Evolutionary conservation across 2,797 vertebrate genomes (phyloP).

Genomic region (Chiloscyllium punctatum): DNA sequence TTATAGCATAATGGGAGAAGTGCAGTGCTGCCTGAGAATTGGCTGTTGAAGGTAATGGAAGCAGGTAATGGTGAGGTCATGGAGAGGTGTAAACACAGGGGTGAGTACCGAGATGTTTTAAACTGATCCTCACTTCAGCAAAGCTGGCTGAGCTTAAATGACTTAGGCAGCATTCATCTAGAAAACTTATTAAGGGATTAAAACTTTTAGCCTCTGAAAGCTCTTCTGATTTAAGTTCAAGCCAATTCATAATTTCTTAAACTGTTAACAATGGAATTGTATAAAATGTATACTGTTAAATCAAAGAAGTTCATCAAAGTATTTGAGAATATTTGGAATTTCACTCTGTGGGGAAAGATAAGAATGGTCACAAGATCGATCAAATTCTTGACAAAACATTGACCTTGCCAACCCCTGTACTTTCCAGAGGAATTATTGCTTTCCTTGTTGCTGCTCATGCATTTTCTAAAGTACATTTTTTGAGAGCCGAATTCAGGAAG

Average conservation of each 20-base stretch:
- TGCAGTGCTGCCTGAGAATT: background rate
- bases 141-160: background rate
- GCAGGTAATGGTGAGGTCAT: background rate
- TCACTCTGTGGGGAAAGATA: background rate
- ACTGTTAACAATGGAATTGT: background rate
- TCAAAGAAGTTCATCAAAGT: background rate
- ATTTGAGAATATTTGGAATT: background rate
- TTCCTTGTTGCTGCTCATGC: background rate
- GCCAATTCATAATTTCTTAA: background rate
- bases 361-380: background rate
- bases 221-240: background rate
- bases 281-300: background rate
- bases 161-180: background rate
- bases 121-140: background rate
- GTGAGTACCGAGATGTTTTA: background rate
- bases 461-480: background rate
- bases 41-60: background rate
- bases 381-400: background rate
- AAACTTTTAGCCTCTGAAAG: background rate
- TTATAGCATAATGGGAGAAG: background rate
- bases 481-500: background rate
- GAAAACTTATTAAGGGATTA: background rate
- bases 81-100: background rate
- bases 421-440: background rate
- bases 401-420: background rate